Conservation (phyloP, 2,888 invertebrate genomes). For the Steromphala cineraria region DNA sequence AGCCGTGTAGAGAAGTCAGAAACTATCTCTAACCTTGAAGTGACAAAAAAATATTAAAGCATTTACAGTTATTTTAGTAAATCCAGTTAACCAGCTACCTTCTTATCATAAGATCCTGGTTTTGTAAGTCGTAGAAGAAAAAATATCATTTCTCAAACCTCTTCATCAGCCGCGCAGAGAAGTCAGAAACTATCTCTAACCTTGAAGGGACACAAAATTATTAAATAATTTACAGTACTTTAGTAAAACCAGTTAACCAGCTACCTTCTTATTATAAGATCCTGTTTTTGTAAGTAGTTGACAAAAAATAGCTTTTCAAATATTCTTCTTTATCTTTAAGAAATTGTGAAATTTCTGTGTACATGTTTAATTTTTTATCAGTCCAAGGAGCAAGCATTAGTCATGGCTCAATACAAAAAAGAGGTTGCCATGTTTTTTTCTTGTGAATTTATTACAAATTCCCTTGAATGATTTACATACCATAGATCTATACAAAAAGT, state of each 20-base stretch:
- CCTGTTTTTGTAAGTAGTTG: background rate
- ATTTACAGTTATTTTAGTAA: background rate
- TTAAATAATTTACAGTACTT: background rate
- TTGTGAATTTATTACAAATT: no score
- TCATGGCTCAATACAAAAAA: no score
- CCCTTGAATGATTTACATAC: no score
- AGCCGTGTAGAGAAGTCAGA: conserved; percentile 54
- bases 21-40: background rate
- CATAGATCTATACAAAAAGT: no score
- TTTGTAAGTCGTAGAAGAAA: no score
- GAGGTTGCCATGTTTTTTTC: no score
- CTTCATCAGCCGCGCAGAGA: conserved; percentile 50
- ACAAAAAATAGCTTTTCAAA: no score
- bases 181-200: conserved; percentile 33
- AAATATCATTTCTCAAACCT: conserved; percentile 58
- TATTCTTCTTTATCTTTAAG: no score
- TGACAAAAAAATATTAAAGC: background rate
- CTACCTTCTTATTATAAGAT: background rate
- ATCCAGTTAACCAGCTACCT: background rate
- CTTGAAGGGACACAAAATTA: background rate
- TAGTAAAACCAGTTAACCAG: no score
- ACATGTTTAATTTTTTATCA: no score
- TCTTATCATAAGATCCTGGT: background rate
- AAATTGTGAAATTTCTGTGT: no score
- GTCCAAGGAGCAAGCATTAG: no score